Conservation (phyloP, 1,140 invertebrate genomes). For the Eueides isabella region DNA sequence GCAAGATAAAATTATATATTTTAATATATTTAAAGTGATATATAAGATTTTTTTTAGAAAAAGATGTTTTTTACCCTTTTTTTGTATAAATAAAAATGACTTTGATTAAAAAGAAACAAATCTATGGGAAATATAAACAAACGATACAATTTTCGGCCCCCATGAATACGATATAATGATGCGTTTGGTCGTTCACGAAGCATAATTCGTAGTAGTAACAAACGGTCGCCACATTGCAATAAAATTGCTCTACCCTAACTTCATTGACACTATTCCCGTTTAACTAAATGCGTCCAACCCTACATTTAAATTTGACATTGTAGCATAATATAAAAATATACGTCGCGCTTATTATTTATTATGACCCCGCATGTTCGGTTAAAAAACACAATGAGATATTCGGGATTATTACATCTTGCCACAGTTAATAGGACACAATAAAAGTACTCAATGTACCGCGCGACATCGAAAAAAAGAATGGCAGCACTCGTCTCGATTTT, state of each 20-base stretch:
- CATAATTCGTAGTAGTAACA: conserved; percentile 71
- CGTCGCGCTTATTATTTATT: conserved; percentile 69
- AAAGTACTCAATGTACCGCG: conserved; percentile 61
- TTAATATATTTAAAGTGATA: too few relatives aligned
- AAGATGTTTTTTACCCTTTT: too few relatives aligned
- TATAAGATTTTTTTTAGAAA: too few relatives aligned
- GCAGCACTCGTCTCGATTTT: conserved; percentile 55
- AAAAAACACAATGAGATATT: conserved; percentile 76
- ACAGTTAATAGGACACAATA: conserved; percentile 79
- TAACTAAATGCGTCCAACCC: conserved; percentile 69
- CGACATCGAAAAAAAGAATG: conserved; percentile 51
- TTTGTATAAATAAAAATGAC: background rate
- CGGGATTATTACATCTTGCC: conserved; percentile 78
- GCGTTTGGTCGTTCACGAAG: conserved; percentile 69
- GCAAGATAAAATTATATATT: too few relatives aligned
- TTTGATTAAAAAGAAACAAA: conserved; percentile 37
- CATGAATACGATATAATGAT: conserved; percentile 71
- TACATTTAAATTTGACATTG: conserved; percentile 76
- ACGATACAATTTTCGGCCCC: conserved; percentile 65
- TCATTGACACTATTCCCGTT: conserved; percentile 61
- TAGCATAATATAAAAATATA: conserved; percentile 59
- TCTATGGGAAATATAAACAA: conserved; percentile 76
- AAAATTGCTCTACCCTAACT: conserved; percentile 78
- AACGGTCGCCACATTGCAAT: conserved; percentile 69
- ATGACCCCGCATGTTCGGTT: conserved; percentile 70